Conservation (phyloP, 2,113 vertebrate species). For the Cyprinodon brontotheroides region DNA sequence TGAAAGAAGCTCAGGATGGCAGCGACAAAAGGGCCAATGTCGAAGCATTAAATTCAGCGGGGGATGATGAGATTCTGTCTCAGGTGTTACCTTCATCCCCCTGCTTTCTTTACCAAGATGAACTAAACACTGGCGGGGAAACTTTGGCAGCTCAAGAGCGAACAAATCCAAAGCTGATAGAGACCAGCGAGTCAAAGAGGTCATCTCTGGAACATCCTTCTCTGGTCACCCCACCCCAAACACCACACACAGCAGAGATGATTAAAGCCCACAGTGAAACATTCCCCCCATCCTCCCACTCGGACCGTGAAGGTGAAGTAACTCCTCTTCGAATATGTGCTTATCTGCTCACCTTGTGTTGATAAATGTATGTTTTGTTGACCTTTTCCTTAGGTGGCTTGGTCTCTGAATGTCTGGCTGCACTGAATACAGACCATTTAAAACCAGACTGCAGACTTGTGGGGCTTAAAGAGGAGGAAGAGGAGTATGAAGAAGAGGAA, state of each 20-base stretch:
- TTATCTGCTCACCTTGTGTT: not conserved
- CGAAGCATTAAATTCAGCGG: slow-evolving; percentile 20
- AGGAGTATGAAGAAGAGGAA: slow-evolving; percentile 34
- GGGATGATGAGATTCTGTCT: slow-evolving; percentile 7
- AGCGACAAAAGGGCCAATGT: slow-evolving; percentile 26
- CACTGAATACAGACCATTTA: slow-evolving; percentile 49
- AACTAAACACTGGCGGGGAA: slow-evolving; percentile 52
- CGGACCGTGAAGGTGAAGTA: slow-evolving; percentile 56
- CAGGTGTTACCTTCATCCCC: slow-evolving; percentile 19
- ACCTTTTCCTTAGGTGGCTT: slow-evolving; percentile 42
- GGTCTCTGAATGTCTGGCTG: slow-evolving; percentile 62
- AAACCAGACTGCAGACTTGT: slow-evolving; percentile 24
- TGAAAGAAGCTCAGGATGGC: slow-evolving; percentile 35
- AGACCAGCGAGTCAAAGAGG: slow-evolving; percentile 25
- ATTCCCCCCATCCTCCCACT: slow-evolving; percentile 7
- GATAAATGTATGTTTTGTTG: not conserved
- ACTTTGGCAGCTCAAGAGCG: slow-evolving; percentile 72
- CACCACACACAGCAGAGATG: slow-evolving; percentile 58
- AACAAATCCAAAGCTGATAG: slow-evolving; percentile 61
- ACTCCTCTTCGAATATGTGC: not conserved
- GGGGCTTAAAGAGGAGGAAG: slow-evolving; percentile 58
- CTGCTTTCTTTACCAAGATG: slow-evolving; percentile 16
- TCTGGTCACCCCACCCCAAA: slow-evolving; percentile 77
- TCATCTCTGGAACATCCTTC: slow-evolving; percentile 63
- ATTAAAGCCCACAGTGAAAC: slow-evolving; percentile 16